Conservation (phyloP, 2,888 invertebrate species). For the Tanypteryx hageni region DNA sequence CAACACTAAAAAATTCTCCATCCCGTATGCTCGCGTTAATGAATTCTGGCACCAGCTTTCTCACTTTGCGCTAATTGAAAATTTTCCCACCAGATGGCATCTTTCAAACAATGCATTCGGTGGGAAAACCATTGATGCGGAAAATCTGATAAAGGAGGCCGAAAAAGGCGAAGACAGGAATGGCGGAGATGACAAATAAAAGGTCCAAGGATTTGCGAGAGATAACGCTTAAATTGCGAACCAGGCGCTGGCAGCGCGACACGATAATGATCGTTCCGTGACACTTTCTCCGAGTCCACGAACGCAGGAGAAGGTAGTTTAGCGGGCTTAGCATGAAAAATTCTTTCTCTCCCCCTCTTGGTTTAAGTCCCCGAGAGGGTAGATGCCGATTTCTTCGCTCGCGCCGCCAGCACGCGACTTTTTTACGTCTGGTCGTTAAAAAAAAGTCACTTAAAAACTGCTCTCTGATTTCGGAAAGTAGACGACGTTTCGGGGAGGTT, state of each 20-base stretch:
- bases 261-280: background rate
- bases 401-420: background rate
- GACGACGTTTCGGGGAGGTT: background rate
- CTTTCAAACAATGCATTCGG: background rate
- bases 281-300: background rate
- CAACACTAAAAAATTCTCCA: background rate
- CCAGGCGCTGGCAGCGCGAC: background rate
- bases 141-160: background rate
- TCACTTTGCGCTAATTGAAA: background rate
- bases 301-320: background rate
- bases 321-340: background rate
- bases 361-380: background rate
- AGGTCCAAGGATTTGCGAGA: background rate
- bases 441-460: background rate
- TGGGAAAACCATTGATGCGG: background rate
- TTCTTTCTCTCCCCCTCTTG: background rate
- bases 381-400: background rate
- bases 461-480: constrained; percentile 3
- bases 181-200: background rate
- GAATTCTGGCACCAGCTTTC: background rate
- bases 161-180: background rate
- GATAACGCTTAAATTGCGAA: constrained; percentile 24
- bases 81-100: constrained; percentile 14
- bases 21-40: background rate
- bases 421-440: background rate